Evolutionary conservation across 2,888 invertebrate genomes (phyloP), one percentile per base, ranked within the genome.

Genomic region (Cephus rjabovi): DNA sequence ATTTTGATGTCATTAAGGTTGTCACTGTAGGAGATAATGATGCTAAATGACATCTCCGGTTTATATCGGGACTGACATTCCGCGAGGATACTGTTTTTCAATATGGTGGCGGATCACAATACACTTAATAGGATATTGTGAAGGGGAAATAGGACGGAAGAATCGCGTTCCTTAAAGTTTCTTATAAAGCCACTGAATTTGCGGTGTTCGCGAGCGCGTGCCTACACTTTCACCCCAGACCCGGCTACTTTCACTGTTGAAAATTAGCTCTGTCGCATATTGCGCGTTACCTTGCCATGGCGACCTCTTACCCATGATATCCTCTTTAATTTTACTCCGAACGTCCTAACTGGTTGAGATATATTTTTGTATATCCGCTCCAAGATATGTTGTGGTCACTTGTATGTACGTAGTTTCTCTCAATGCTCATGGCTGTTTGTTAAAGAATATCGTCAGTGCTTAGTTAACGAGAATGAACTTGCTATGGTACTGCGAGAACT

Each of bases 211-310:
- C 71, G 71, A 31, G 71, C 33, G 71, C 40, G 40, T 56, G 71
- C 71, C 31, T 71, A 71, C 15, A 86, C 89, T 89, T 89, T 89
- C 89, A 88, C 89, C 82, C 82, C 77, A 79, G 75, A 70, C 75
- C 76, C 76, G 79, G 82, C 75, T 86, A 87, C 90, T 90, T 90
- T 90, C 90, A 89, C 90, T 84, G 83, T 85, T 87, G 85, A 87
- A 86, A 88, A 89, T 89, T 87, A 86, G 85, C 81, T 82, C 81
- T 81, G 83, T 71, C 31, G 71, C 71, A 33, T 71, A 71, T 15
- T 15, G 31, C 71, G 71, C 71, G 71, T 56, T 56, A 56, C 40
- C 40, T 56, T 56, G 23, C 23, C 1, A 56, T 23, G 40, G 15
- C 40, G 40, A 56, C 40, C 40, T 56, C 40, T 56, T 56, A 12